Percentiles rank a stretch among this genome's conserved stretches.
phyloP scores from a whole-genome alignment of 2,888 invertebrate genomes.

The Ischnus inquisitorius region DNA sequence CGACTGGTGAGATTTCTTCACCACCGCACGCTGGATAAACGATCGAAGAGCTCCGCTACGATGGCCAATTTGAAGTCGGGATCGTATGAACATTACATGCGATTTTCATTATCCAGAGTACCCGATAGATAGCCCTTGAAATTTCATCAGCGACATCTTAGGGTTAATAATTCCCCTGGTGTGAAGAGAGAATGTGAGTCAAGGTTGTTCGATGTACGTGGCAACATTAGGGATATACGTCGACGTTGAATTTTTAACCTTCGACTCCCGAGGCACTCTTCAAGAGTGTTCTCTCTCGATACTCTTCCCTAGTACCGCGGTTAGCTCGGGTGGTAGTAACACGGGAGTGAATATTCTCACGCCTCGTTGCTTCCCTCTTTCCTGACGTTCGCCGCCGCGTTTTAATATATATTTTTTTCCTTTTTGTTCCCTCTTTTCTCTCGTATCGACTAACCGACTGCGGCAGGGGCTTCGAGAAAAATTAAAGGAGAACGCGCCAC shows the following conservation, averaged over 20 bases:
- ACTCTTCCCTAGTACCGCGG: background rate
- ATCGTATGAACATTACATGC: background rate
- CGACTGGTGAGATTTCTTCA: background rate
- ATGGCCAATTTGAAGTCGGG: background rate
- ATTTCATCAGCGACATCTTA: conserved; percentile 18
- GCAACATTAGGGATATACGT: conserved; percentile 42
- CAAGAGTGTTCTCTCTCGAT: conserved; percentile 27
- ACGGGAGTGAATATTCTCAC: conserved; percentile 35
- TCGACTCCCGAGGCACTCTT: conserved; percentile 52
- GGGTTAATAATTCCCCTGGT: conserved; percentile 31
- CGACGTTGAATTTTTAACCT: conserved; percentile 57
- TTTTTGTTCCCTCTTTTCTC: conserved; percentile 10
- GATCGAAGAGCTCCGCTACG: background rate
- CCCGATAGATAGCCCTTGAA: conserved; percentile 4
- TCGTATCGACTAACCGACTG: conserved; percentile 36
- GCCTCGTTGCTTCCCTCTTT: conserved; percentile 36
- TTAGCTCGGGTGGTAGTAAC: conserved; percentile 29
- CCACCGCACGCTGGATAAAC: background rate
- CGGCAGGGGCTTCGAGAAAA: conserved; percentile 1
- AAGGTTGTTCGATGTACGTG: conserved; percentile 40
- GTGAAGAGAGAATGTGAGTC: conserved; percentile 49
- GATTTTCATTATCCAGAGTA: conserved; percentile 13
- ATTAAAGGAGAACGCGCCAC: conserved; percentile 49
- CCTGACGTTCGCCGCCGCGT: conserved; percentile 30
- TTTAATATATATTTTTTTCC: conserved; percentile 26